Evolutionary conservation across 2,113 vertebrate genomes (phyloP).

Genomic region (Otocyon megalotis): DNA sequence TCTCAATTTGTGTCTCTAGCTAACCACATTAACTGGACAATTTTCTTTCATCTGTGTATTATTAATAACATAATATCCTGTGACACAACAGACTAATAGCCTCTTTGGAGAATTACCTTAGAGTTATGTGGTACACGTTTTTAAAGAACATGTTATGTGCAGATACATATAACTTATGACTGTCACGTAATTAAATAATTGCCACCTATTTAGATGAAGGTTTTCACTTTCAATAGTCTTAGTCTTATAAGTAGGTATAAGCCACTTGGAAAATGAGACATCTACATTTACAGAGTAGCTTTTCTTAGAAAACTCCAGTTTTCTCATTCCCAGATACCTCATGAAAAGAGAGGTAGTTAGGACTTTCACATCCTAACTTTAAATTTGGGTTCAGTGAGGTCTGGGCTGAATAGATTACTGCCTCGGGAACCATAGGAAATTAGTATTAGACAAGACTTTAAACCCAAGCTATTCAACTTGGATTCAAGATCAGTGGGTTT

Average conservation of each 20-base stretch:
- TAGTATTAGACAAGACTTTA: neutral
- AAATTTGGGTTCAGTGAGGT: neutral
- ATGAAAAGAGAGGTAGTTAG: neutral
- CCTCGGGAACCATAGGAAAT: neutral
- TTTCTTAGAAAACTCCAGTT: neutral
- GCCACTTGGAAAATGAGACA: constrained; percentile 39
- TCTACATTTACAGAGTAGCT: neutral
- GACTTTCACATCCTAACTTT: neutral
- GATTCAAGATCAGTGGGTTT: neutral
- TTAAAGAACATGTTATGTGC: constrained; percentile 57
- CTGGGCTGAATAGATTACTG: neutral
- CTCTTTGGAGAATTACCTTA: constrained; percentile 75
- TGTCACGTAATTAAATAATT: constrained; percentile 61
- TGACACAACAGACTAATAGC: constrained; percentile 71
- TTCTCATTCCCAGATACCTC: neutral
- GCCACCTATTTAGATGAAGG: constrained; percentile 10
- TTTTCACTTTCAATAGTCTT: constrained; percentile 43
- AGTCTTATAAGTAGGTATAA: constrained; percentile 43
- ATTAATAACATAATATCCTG: constrained; percentile 76
- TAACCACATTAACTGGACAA: constrained; percentile 75
- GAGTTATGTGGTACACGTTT: constrained; percentile 57
- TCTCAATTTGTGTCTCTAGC: constrained; percentile 71
- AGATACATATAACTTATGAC: neutral
- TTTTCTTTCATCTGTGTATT: constrained; percentile 77
- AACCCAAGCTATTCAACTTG: neutral